Evolutionary conservation across 2,797 vertebrate genomes (phyloP), one percentile per base, ranked within the genome.

Genomic region (Rachycentron canadum): DNA sequence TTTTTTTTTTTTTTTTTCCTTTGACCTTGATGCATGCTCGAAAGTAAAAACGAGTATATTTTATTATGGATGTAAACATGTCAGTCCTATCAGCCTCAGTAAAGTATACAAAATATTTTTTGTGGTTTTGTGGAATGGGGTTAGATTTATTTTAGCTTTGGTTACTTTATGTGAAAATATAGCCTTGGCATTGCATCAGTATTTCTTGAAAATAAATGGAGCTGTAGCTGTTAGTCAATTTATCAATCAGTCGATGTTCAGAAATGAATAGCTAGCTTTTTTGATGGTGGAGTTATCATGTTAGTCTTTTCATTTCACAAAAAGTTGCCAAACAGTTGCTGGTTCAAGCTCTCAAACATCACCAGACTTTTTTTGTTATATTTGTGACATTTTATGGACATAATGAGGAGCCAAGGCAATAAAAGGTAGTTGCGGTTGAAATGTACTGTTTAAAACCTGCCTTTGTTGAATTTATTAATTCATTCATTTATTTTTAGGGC

Each of bases 21-120:
- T 23, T n/a, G n/a, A n/a, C n/a, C n/a, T n/a, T 23, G 3, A 70
- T 67, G 26, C 3, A 68, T 65, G 11, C n/a, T 59, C 26, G 21
- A 43, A 78, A 71, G 34, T 69, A 61, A 81, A 34, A 41, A 49
- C 43, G 68, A 57, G 26, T 66, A 59, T 47, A 40, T 58, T 71
- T 36, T 21, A 82, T 45, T 14, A 28, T 21, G 14, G 36, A 34
- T 69, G 43, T 63, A 13, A 53, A 80, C 49, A 55, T 76, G 36
- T 55, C 21, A 49, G 26, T 26, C 16, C 32, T 77, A 3, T 23
- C 26, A 32, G 23, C 53, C 23, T 26, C 7, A 30, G 47, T 7
- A 43, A 17, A 56, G 23, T 8, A 26, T 30, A 11, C 43, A 26
- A 17, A 62, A 3, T 32, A 32, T 32, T 7, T 32, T 32, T 32